A percentile compares a stretch with the other conserved stretches of the same genome.
These are phyloP conservation scores for Cynaeus angustus DNA, from an alignment of 2,888 invertebrate genomes.

Conservation along the genomic window DNA sequence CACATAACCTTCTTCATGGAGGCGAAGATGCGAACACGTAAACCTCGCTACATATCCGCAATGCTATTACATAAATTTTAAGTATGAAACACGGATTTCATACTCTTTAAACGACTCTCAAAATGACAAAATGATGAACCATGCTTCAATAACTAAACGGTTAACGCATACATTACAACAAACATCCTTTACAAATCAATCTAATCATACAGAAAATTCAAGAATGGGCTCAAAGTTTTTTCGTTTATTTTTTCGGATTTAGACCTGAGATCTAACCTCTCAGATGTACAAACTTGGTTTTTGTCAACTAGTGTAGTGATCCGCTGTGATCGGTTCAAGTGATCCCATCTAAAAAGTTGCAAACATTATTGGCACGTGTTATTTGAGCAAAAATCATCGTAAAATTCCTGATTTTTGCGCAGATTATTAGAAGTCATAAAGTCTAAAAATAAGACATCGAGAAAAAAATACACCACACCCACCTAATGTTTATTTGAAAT, in stretches of 20 bases:
- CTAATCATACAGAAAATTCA: too few species aligned
- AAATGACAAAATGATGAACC: not conserved
- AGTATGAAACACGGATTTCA: constrained; percentile 2
- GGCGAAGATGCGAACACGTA: constrained; percentile 17
- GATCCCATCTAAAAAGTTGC: too few species aligned
- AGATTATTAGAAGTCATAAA: not conserved
- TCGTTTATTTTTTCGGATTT: too few species aligned
- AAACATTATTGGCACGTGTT: too few species aligned
- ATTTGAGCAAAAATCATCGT: too few species aligned
- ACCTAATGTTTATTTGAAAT: constrained; percentile 1
- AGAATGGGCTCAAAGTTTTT: too few species aligned
- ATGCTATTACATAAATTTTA: constrained; percentile 3
- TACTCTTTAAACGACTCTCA: not conserved
- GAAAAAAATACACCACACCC: not conserved
- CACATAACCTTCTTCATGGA: constrained; percentile 21
- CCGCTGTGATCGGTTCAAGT: too few species aligned
- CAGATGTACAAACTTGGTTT: too few species aligned
- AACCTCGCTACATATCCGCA: not conserved
- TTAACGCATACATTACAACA: too few species aligned
- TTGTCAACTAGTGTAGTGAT: too few species aligned
- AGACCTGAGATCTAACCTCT: too few species aligned
- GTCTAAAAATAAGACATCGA: not conserved
- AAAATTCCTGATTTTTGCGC: not conserved
- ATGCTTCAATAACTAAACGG: not conserved
- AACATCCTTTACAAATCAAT: too few species aligned